Conservation (phyloP, 2,113 vertebrate species). For the Hucho hucho region DNA sequence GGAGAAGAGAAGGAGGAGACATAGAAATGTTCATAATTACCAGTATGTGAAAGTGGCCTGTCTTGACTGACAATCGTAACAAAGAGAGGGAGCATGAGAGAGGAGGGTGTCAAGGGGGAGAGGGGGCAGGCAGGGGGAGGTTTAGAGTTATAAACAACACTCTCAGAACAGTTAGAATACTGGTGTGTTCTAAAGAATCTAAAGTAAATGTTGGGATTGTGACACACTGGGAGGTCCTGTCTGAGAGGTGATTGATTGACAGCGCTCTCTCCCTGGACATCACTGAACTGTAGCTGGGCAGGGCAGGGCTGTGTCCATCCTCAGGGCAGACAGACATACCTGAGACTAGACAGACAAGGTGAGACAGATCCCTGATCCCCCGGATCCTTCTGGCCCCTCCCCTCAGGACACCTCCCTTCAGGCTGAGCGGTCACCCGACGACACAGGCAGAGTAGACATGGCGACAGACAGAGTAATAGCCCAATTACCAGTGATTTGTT, state of each 20-base stretch:
- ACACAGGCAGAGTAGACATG: slow-evolving; percentile 57
- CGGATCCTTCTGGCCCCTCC: slow-evolving; percentile 32
- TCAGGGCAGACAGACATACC: slow-evolving; percentile 73
- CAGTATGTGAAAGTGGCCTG: slow-evolving; percentile 51
- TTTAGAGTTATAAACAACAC: slow-evolving; percentile 10
- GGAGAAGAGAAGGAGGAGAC: slow-evolving; percentile 29
- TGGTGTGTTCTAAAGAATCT: slow-evolving; percentile 28
- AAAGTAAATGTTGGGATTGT: slow-evolving; percentile 23
- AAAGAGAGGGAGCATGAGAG: slow-evolving; percentile 57
- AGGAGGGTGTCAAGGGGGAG: slow-evolving; percentile 50
- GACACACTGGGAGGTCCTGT: not conserved
- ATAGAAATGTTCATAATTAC: slow-evolving; percentile 59
- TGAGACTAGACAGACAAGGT: slow-evolving; percentile 72
- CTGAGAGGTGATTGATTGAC: slow-evolving; percentile 36
- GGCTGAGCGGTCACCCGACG: slow-evolving; percentile 46
- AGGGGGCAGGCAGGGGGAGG: not conserved
- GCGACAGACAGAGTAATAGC: slow-evolving; percentile 77
- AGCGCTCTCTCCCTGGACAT: slow-evolving; percentile 27
- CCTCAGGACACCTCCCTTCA: not conserved
- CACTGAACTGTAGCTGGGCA: slow-evolving; percentile 55
- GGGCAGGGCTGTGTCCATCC: slow-evolving; percentile 47
- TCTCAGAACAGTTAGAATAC: slow-evolving; percentile 61
- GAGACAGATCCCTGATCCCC: slow-evolving; percentile 59
- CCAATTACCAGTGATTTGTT: slow-evolving; percentile 80
- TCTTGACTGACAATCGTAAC: slow-evolving; percentile 75